phyloP scores from a whole-genome alignment of 2,797 vertebrate species.

The Sebastes goodei region DNA sequence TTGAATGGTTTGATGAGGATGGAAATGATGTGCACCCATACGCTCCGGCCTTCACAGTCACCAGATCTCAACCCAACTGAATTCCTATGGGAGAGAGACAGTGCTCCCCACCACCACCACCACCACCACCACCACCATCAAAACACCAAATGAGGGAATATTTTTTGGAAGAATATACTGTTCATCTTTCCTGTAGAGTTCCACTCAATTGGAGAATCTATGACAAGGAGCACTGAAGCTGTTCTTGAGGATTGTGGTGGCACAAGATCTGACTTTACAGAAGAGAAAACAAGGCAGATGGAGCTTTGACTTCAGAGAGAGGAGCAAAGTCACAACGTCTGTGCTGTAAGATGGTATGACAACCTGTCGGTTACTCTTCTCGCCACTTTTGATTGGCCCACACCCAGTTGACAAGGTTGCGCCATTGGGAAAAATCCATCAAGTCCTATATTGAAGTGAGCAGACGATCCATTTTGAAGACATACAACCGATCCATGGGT shows the following conservation, averaged over 20 bases:
- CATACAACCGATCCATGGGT: not conserved
- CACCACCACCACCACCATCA: no score
- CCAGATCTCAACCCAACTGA: not conserved
- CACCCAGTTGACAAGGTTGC: not conserved
- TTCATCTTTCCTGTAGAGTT: no score
- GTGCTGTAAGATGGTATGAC: not conserved
- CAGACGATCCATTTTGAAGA: not conserved
- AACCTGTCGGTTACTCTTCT: not conserved
- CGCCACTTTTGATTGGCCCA: not conserved
- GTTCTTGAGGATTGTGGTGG: no score
- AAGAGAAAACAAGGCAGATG: no score
- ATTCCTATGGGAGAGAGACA: no score
- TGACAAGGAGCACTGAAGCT: no score
- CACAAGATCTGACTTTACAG: no score
- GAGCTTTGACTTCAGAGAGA: no score
- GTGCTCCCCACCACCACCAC: no score
- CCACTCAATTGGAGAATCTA: no score
- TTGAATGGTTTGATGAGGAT: not conserved
- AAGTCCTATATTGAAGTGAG: not conserved
- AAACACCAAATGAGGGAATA: no score
- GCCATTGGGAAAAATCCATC: not conserved
- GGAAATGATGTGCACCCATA: not conserved
- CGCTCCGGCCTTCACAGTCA: not conserved
- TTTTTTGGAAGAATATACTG: no score
- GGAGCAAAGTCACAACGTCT: not conserved